Evolutionary conservation across 2,113 vertebrate species (phyloP), one percentile per base, ranked within the genome.

Genomic region (Micronisus gabar): DNA sequence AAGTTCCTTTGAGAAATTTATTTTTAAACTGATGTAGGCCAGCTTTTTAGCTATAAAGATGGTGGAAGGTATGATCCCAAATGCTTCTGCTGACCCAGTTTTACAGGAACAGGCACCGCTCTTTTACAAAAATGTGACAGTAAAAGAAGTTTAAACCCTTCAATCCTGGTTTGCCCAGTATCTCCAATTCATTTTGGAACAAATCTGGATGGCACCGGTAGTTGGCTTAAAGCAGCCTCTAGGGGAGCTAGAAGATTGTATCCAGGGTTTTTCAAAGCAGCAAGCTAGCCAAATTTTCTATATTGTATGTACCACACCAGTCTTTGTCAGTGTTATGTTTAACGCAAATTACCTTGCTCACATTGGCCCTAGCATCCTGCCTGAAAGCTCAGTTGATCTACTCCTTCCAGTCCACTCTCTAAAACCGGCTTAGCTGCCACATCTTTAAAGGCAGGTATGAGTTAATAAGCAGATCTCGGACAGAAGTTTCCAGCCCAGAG

Each of bases 161-260:
- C 30, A 0, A 32, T 86, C 56, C 36, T 45, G 29, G 50, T 82
- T 84, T 92, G 86, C 21, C 11, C 75, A 50, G 21, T 43, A 59
- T 36, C 30, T 87, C 55, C 68, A 88, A 4, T 21, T 53, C 34
- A 41, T 53, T 94, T 81, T 50, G 90, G 52, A 79, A 85, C 58
- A 68, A 81, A 82, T 41, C 34, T 40, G 59, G 56, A 40, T 29
- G 84, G 66, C 56, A 81, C 48, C 58, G 79, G 58, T 13, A 84
- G 55, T 3, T 86, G 82, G 45, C 78, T 76, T 66, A 79, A 90
- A 93, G 70, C 90, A 90, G 90, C 95, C 93, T 94, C 92, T 96
- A 88, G 93, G 90, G 93, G 87, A 96, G 90, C 93, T 78, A 88
- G 62, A 93, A 94, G 93, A 96, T 89, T 79, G 61, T 22, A 75